Evolutionary conservation across 2,113 vertebrate genomes (phyloP).

Genomic region (Gymnarchus niloticus): DNA sequence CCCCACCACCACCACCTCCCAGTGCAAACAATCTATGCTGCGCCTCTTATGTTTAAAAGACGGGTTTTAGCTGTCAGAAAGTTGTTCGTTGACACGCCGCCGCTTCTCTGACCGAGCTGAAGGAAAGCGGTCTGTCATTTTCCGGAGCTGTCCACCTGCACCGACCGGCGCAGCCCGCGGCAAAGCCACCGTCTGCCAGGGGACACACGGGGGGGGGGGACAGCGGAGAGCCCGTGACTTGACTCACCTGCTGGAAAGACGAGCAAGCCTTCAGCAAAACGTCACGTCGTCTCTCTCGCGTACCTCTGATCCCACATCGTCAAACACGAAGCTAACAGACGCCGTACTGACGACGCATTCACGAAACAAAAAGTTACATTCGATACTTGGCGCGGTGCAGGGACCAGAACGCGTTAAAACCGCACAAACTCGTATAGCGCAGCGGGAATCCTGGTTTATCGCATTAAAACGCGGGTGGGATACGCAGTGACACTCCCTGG

Average conservation of each 20-base stretch:
- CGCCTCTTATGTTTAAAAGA: background rate
- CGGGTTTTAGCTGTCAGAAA: slow-evolving; percentile 16
- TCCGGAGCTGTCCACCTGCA: background rate
- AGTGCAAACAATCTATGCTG: background rate
- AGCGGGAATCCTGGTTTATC: background rate
- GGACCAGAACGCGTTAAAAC: background rate
- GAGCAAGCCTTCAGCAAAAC: background rate
- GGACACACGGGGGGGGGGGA: background rate
- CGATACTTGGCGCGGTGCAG: background rate
- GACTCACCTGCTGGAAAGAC: slow-evolving; percentile 29
- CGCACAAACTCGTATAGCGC: background rate
- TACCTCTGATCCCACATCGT: background rate
- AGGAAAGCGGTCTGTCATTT: background rate
- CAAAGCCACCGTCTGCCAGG: background rate
- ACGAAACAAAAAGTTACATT: background rate
- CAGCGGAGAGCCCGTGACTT: no score
- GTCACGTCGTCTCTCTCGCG: background rate
- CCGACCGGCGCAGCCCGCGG: background rate
- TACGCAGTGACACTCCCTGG: background rate
- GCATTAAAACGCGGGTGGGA: background rate
- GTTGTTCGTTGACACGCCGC: slow-evolving; percentile 19
- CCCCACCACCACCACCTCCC: no score
- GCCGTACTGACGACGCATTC: background rate
- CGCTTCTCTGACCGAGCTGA: background rate
- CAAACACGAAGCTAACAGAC: background rate